phyloP scores from a whole-genome alignment of 1,140 invertebrate genomes.

The Drosophila pruinosa region DNA sequence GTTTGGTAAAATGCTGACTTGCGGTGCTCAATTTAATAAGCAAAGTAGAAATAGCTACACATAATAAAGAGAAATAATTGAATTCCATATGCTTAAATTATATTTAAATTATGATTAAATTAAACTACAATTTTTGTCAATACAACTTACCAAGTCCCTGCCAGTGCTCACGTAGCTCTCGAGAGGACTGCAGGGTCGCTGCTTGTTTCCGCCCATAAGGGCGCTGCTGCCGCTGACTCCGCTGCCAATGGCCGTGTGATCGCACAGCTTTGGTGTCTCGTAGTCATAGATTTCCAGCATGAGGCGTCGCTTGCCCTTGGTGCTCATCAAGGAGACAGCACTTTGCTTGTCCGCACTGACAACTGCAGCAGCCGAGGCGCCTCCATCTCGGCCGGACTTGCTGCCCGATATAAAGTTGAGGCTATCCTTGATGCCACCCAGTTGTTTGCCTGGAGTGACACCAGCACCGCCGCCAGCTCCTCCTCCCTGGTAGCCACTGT shows the following conservation, averaged over 20 bases:
- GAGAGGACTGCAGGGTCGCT: slow-evolving; percentile 88
- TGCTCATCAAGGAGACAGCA: slow-evolving; percentile 68
- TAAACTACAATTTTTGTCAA: background rate
- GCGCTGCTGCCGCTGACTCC: slow-evolving; percentile 84
- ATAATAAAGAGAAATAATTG: too few relatives aligned
- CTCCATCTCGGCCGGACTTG: slow-evolving; percentile 44
- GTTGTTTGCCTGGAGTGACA: slow-evolving; percentile 33
- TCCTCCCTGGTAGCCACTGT: slow-evolving; percentile 75
- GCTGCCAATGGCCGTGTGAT: slow-evolving; percentile 90
- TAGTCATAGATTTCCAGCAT: slow-evolving; percentile 88
- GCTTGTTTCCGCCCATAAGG: slow-evolving; percentile 81
- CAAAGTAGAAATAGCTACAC: too few relatives aligned
- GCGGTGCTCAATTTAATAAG: too few relatives aligned
- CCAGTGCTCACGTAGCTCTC: slow-evolving; percentile 91
- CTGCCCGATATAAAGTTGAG: slow-evolving; percentile 68
- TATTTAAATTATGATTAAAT: background rate
- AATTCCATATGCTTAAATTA: background rate
- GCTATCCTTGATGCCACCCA: slow-evolving; percentile 72
- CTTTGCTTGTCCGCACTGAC: slow-evolving; percentile 54
- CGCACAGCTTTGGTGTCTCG: slow-evolving; percentile 90
- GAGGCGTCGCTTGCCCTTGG: slow-evolving; percentile 73
- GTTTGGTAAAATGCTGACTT: too few relatives aligned
- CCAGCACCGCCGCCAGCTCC: slow-evolving; percentile 27
- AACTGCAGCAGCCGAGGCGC: slow-evolving; percentile 53
- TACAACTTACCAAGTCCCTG: slow-evolving; percentile 84